These are phyloP conservation scores for Lagopus leucura DNA, from an alignment of 2,113 vertebrate genomes.

Conservation along the genomic window DNA sequence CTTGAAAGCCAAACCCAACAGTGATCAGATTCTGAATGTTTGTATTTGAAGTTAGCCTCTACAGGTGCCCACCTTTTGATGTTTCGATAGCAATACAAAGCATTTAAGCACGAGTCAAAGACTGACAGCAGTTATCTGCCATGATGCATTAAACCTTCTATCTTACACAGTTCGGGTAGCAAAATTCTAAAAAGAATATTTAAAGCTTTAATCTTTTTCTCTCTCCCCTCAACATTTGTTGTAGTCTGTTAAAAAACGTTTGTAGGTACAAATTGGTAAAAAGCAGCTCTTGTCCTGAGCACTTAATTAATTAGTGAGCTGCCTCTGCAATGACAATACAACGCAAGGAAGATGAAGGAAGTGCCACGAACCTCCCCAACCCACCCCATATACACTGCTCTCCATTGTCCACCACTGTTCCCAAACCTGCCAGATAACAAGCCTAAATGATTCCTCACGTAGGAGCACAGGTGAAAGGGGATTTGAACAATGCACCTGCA, in stretches of 20 bases:
- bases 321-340: background rate
- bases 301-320: background rate
- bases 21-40: background rate
- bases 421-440: background rate
- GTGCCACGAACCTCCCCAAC: background rate
- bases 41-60: background rate
- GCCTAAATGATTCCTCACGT: background rate
- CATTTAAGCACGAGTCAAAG: background rate
- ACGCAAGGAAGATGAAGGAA: background rate
- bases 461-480: background rate
- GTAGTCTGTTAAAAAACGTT: background rate
- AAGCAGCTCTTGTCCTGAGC: background rate
- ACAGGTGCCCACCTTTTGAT: background rate
- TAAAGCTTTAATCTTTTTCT: background rate
- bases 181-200: background rate
- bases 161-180: background rate
- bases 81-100: background rate
- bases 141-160: background rate
- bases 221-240: too few relatives aligned
- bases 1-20: background rate
- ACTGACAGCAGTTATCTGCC: background rate
- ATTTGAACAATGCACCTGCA: background rate
- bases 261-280: background rate
- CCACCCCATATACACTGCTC: fast-evolving
- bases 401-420: fast-evolving